A percentile compares a stretch with the other conserved stretches of the same genome.
Conservation (phyloP, 2,888 invertebrate species). For the Eulithis prunata region DNA sequence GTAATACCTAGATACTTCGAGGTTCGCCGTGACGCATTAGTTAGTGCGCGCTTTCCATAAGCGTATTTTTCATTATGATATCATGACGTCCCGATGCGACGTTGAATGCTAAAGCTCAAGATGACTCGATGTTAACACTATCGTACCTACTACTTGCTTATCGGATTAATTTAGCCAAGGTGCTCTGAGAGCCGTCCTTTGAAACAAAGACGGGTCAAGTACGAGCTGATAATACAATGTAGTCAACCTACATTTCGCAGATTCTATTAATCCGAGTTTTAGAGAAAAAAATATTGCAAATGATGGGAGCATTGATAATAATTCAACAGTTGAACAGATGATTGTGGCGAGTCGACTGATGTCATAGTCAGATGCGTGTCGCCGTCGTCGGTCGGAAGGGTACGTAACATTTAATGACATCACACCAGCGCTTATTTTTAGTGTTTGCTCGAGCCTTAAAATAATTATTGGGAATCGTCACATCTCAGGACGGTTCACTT, state of each 20-base stretch:
- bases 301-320: slow-evolving; percentile 64
- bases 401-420: slow-evolving; percentile 81
- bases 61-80: neutral
- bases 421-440: slow-evolving; percentile 77
- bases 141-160: slow-evolving; percentile 19
- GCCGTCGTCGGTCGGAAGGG: slow-evolving; percentile 47
- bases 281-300: slow-evolving; percentile 47
- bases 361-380: slow-evolving; percentile 75
- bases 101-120: neutral
- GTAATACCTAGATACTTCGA: slow-evolving; percentile 36
- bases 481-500: slow-evolving; percentile 57
- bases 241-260: slow-evolving; percentile 39
- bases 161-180: slow-evolving; percentile 22
- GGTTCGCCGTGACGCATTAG: slow-evolving; percentile 54
- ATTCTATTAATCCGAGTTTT: slow-evolving; percentile 42
- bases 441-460: slow-evolving; percentile 73
- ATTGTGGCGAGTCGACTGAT: slow-evolving; percentile 69
- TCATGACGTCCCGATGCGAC: neutral
- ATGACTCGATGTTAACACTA: slow-evolving; percentile 1
- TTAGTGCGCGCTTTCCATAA: neutral
- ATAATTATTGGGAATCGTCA: slow-evolving; percentile 71
- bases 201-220: slow-evolving; percentile 33
- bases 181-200: slow-evolving; percentile 33
- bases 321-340: slow-evolving; percentile 66
- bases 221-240: slow-evolving; percentile 36